A percentile compares a stretch with the other conserved stretches of the same genome.
Evolutionary conservation across 2,888 invertebrate species (phyloP).

Genomic region (Minunthozetes semirufus): DNA sequence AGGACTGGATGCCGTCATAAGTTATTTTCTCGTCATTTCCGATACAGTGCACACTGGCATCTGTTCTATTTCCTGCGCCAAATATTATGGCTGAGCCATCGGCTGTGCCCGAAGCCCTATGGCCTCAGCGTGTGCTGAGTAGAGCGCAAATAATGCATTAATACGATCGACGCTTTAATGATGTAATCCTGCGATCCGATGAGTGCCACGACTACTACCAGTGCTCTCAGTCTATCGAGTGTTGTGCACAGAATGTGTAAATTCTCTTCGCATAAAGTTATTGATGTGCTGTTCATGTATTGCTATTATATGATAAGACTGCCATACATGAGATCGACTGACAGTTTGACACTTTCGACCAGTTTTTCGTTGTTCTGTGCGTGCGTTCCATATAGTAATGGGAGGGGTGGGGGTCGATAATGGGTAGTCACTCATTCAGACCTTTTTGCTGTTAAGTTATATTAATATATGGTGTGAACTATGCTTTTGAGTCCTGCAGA

Average conservation of each 20-base stretch:
- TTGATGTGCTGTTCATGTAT: conserved; percentile 25
- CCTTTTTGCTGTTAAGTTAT: not conserved
- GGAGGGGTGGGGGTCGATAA: not conserved
- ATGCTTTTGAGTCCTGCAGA: not conserved
- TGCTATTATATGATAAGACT: conserved; percentile 19
- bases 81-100: not conserved
- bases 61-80: conserved; percentile 22
- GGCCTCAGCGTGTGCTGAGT: conserved; percentile 12
- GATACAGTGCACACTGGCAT: conserved; percentile 19
- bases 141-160: conserved; percentile 30
- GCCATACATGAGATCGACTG: conserved; percentile 5
- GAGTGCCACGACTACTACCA: conserved; percentile 1
- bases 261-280: not conserved
- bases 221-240: not conserved
- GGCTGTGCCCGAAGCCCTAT: conserved; percentile 22
- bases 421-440: not conserved
- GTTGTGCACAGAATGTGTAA: conserved; percentile 10
- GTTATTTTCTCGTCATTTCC: conserved; percentile 32
- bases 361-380: not conserved
- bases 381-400: not conserved
- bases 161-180: conserved; percentile 31
- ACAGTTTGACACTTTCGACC: conserved; percentile 27
- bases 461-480: conserved; percentile 16
- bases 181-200: conserved; percentile 20
- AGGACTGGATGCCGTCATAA: conserved; percentile 22